Conservation (phyloP, 1,140 invertebrate species). For the Heliconius himera region DNA sequence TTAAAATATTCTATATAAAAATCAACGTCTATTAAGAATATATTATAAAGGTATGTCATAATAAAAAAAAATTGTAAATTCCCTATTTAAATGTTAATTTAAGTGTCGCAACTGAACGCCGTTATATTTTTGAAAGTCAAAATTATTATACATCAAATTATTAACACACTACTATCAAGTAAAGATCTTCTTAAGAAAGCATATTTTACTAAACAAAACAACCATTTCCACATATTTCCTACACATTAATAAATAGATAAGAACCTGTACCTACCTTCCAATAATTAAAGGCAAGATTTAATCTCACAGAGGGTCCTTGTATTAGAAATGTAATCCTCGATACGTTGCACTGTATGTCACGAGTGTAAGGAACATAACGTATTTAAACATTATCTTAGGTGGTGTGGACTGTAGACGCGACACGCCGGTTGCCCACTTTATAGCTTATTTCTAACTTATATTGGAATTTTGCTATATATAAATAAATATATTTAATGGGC, state of each 20-base stretch:
- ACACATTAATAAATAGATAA: not conserved
- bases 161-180: no score
- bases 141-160: no score
- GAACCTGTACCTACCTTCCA: not conserved
- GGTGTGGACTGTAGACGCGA: constrained; percentile 25
- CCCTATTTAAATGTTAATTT: no score
- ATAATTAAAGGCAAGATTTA: constrained; percentile 16
- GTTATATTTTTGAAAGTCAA: no score
- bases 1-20: no score
- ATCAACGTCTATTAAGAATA: no score
- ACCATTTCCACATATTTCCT: not conserved
- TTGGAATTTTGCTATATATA: not conserved
- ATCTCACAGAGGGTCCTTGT: not conserved
- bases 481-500: not conserved
- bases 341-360: constrained; percentile 7
- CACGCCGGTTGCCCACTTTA: constrained; percentile 14
- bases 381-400: constrained; percentile 38
- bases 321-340: constrained; percentile 15
- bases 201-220: no score
- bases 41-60: no score
- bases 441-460: constrained; percentile 4
- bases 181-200: no score
- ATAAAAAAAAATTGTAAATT: no score
- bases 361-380: constrained; percentile 27
- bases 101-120: no score